Percentiles rank a stretch among this genome's conserved stretches.
These are phyloP conservation scores for Panagrolaimus sp. DNA, from an alignment of 1,140 invertebrate species.

Conservation along the genomic window DNA sequence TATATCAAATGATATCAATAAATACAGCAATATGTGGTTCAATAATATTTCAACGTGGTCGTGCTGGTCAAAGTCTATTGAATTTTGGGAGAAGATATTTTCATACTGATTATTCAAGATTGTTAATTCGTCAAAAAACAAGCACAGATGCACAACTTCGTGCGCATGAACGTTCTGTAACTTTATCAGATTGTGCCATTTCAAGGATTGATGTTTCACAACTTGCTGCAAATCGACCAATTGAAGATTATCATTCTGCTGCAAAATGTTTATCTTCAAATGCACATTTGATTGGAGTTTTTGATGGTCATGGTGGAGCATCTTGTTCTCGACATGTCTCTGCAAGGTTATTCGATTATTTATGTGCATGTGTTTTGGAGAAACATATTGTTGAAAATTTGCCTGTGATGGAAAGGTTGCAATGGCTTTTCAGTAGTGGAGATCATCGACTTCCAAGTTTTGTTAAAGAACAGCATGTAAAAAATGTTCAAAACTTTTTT, in stretches of 20 bases:
- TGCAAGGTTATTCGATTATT: constrained; percentile 52
- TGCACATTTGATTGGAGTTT: constrained; percentile 54
- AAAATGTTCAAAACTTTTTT: constrained; percentile 46
- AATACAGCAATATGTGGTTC: no score
- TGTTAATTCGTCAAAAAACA: constrained; percentile 3
- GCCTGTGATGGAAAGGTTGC: constrained; percentile 45
- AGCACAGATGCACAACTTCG: constrained; percentile 29
- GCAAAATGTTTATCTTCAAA: constrained; percentile 55
- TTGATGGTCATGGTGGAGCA: constrained; percentile 56
- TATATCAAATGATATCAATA: no score
- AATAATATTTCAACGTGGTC: no score
- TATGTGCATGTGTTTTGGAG: constrained; percentile 38
- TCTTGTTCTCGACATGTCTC: constrained; percentile 51
- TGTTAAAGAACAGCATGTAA: constrained; percentile 34
- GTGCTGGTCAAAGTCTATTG: no score
- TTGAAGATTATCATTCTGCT: constrained; percentile 58
- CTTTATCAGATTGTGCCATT: constrained; percentile 40
- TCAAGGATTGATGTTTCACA: constrained; percentile 49
- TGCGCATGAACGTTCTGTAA: constrained; percentile 39
- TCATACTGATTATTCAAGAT: neutral
- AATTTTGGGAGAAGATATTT: neutral
- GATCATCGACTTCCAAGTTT: constrained; percentile 40
- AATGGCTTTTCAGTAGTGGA: constrained; percentile 57
- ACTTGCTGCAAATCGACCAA: constrained; percentile 53
- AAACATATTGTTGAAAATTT: constrained; percentile 42